Evolutionary conservation across 1,140 invertebrate genomes (phyloP).

Genomic region (Drosophila obscura): DNA sequence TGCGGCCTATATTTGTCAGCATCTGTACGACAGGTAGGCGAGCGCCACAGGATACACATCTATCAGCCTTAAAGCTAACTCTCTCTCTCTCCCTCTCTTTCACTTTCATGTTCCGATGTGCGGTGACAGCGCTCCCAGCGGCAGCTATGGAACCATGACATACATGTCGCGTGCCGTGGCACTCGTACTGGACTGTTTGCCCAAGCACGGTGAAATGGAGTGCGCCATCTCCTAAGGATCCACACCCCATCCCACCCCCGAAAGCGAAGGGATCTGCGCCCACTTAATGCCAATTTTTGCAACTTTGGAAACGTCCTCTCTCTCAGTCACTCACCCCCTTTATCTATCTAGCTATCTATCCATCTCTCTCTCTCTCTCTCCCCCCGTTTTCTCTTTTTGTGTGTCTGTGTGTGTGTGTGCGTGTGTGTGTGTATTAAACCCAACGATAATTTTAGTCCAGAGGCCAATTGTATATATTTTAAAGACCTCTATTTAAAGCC

Average conservation of each 20-base stretch:
- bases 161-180: constrained; percentile 96
- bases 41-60: neutral
- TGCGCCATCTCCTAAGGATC: constrained; percentile 88
- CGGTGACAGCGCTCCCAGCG: constrained; percentile 92
- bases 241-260: neutral
- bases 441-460: constrained; percentile 47
- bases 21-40: constrained; percentile 94
- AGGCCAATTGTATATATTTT: constrained; percentile 4
- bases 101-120: neutral
- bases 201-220: constrained; percentile 90
- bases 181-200: constrained; percentile 89
- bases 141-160: constrained; percentile 98
- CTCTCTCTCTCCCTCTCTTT: neutral
- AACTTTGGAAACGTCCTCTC: constrained; percentile 42
- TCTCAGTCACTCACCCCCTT: constrained; percentile 25
- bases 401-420: neutral
- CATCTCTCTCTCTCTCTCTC: constrained; percentile 27
- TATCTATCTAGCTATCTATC: neutral
- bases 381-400: constrained; percentile 8
- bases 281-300: constrained; percentile 65
- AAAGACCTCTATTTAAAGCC: no score
- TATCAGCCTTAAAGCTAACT: neutral
- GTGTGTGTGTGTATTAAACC: constrained; percentile 25
- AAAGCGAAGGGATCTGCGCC: neutral
- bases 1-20: constrained; percentile 96